A percentile compares a stretch with the other conserved stretches of the same genome.
Evolutionary conservation across 2,113 vertebrate genomes (phyloP).

Genomic region (Tragelaphus scriptus): DNA sequence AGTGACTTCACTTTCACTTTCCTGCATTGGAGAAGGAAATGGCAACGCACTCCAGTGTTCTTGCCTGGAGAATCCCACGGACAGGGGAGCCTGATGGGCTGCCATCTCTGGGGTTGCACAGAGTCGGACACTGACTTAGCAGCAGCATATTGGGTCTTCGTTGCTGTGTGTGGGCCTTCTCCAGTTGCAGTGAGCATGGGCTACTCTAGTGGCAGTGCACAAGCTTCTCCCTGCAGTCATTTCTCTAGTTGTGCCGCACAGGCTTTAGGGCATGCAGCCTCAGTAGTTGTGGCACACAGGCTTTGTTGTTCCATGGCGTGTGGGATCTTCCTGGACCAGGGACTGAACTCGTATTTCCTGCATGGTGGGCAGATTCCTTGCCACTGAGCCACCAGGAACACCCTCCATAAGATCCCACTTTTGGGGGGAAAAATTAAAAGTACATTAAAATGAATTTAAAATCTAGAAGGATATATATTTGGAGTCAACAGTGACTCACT

Average conservation of each 20-base stretch:
- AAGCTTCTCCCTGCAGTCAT: background rate
- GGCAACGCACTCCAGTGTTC: too few relatives aligned
- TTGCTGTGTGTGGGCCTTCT: background rate
- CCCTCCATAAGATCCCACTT: background rate
- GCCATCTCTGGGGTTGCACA: too few relatives aligned
- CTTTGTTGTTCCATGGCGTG: background rate
- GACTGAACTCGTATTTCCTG: background rate
- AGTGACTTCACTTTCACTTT: too few relatives aligned
- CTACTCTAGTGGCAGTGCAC: background rate
- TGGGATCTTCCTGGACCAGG: background rate
- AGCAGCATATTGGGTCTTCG: background rate
- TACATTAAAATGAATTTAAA: background rate
- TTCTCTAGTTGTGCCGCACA: background rate
- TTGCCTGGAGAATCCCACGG: too few relatives aligned
- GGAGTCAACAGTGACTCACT: background rate
- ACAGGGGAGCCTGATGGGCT: too few relatives aligned
- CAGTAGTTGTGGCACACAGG: background rate
- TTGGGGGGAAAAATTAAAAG: background rate
- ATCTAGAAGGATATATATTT: background rate
- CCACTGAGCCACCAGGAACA: background rate
- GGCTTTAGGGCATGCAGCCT: background rate
- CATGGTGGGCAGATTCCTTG: background rate
- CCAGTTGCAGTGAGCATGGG: background rate
- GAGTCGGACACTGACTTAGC: too few relatives aligned
- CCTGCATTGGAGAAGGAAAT: too few relatives aligned